Conservation (phyloP, 2,113 vertebrate species). For the Actenoides hombroni region DNA sequence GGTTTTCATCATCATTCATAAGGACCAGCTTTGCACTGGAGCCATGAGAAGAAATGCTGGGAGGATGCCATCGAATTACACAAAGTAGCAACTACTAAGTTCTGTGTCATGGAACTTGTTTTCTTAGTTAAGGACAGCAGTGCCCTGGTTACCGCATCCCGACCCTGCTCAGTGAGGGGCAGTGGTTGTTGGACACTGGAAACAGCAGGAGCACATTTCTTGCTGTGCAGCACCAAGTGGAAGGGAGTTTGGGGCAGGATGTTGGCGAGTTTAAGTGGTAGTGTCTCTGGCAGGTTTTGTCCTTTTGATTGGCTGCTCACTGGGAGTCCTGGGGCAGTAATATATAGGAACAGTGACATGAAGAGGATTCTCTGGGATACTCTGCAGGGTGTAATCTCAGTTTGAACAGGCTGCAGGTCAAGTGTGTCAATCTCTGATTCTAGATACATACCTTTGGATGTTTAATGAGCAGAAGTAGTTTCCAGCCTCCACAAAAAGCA, state of each 20-base stretch:
- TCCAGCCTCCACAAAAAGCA: neutral
- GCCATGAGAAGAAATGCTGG: neutral
- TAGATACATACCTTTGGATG: neutral
- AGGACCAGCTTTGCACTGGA: neutral
- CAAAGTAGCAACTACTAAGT: neutral
- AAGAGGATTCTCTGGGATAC: neutral
- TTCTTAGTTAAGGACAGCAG: neutral
- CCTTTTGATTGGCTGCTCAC: neutral
- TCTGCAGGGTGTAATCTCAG: rapidly evolving
- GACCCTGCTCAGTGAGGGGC: neutral
- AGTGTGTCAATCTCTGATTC: neutral
- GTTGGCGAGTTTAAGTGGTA: neutral
- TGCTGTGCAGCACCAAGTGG: neutral
- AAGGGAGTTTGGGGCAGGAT: neutral
- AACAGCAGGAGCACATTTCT: neutral
- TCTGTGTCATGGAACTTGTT: neutral
- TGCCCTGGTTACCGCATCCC: neutral
- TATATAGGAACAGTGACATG: rapidly evolving
- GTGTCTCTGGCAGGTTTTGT: neutral
- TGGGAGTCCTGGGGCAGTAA: neutral
- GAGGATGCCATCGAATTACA: rapidly evolving
- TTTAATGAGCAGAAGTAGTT: neutral
- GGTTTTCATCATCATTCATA: neutral
- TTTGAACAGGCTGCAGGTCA: neutral
- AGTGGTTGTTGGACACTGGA: rapidly evolving